Evolutionary conservation across 1,140 invertebrate genomes (phyloP), one percentile per base, ranked within the genome.

Genomic region (Maconellicoccus hirsutus): DNA sequence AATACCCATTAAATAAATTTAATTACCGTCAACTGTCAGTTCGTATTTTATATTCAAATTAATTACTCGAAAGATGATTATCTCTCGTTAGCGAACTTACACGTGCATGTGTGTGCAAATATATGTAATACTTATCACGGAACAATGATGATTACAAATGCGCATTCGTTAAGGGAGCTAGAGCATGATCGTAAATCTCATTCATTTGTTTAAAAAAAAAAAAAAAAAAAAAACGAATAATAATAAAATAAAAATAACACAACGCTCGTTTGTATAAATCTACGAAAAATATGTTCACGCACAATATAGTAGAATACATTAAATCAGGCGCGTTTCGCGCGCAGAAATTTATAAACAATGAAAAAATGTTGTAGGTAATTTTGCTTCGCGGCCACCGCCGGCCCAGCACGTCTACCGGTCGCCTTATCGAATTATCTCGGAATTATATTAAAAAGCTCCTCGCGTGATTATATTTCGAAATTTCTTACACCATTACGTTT

Each of bases 121-220:
- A 59, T 69, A 38, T 69, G 63, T 63, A 61, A 71, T 61, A 66
- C 21, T 66, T 66, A 66, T 23, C 22, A 26, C 61, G 61, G 61
- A 66, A 66, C 61, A 66, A 66, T 66, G 61, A 23, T 66, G 22
- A 66, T 66, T 66, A 66, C 61, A 26, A 66, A 66, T 66, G 61
- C 25, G 61, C 61, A 66, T 66, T 66, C 61, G 22, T 66, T 66
- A 66, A 66, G 10, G 22, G 19, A 25, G 25, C 19, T 23, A 25
- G 25, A 23, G 61, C 61, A 26, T 66, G 21, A 26, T 66, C 22
- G 22, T 66, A 66, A 66, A 66, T 66, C 25, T 66, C 61, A 25
- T 26, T 52, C 42, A 52, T 52, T 52, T 52, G 42, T 52, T 14
- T 14, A 52, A 52, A 52, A 52, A 8, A 16, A 52, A 52, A 52